Base-by-base conservation (phyloP, 2,797 vertebrate species). In the Ctenopoma multispine region DNA sequence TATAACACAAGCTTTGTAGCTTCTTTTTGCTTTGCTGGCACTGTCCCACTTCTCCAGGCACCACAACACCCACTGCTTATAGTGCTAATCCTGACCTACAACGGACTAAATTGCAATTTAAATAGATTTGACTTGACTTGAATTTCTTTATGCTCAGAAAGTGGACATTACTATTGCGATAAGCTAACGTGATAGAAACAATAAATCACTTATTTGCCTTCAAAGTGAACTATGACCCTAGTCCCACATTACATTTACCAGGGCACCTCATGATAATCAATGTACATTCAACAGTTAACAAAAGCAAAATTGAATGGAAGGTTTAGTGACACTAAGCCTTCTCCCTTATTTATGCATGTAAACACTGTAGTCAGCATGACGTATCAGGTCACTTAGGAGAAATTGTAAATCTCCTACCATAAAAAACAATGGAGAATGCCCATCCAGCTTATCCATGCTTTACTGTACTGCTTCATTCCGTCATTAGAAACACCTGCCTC, bases 391-490 rank as follows among this genome's bases (percentile, higher is more conserved):
- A 27, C 23, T 8, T 21, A 63, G 11, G 5, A 20, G 6, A 68
- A 61, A 38, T 14, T 31, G 1, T 12, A 23, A 21, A 43, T 60
- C 40, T 55, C 47, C 11, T 50, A 27, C 21, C 20, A 36, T 46
- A 11, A 17, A 40, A 5, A 69, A 72, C 48, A 82, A 36, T 49
- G 14, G 34, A 21, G 44, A 31, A 9, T 21, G 27, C n/a, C 60
- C 36, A 5, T 64, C 47, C 47, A n/a, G 59, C 20, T 40, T 31
- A 69, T 56, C 47, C 59, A 49, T 46, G 62, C 46, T 46, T 12
- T 53, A 72, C 60, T 79, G 51, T 73, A 51, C 21, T 24, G 31
- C 53, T 27, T 24, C 53, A 73, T 80, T 82, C 72, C 77, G 75
- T 48, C 6, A 56, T 24, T 20, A 55, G 61, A 3, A 61, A 66